phyloP scores from a whole-genome alignment of 1,140 invertebrate genomes.

The Bombus consobrinus region DNA sequence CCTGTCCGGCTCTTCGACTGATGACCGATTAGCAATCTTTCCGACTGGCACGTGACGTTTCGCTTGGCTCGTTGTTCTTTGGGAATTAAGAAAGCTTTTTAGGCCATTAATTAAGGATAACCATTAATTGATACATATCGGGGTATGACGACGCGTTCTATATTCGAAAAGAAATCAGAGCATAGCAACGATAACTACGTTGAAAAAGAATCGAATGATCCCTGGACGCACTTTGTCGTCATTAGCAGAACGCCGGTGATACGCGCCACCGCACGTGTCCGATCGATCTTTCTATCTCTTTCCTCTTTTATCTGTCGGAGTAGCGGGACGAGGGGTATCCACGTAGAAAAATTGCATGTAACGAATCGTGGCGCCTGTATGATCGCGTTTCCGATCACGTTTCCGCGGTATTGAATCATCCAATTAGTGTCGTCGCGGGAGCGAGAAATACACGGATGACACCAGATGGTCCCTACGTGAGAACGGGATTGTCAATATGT shows the following conservation, averaged over 20 bases:
- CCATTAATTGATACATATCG: no score
- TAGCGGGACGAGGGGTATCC: conserved; percentile 42
- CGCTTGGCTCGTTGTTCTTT: no score
- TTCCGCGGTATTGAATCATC: conserved; percentile 76
- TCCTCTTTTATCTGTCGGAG: conserved; percentile 55
- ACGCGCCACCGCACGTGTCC: conserved; percentile 36
- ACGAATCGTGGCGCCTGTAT: conserved; percentile 67
- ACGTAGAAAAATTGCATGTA: conserved; percentile 69
- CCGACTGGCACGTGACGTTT: no score
- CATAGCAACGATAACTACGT: not conserved
- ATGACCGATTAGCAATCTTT: no score
- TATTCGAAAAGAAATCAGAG: not conserved
- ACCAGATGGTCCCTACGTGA: conserved; percentile 55
- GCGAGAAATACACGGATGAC: conserved; percentile 70
- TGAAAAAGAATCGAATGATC: conserved; percentile 28
- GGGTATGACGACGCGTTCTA: not conserved
- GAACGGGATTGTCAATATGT: conserved; percentile 46
- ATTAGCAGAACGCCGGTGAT: conserved; percentile 54
- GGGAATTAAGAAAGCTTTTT: no score
- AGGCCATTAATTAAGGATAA: not conserved
- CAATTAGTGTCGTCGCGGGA: conserved; percentile 68
- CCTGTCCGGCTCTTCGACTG: no score
- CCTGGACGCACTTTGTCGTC: conserved; percentile 43
- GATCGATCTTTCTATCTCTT: conserved; percentile 57
- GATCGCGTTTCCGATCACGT: conserved; percentile 77